Base-by-base conservation (phyloP, 2,797 vertebrate species). In the Galago senegalensis region DNA sequence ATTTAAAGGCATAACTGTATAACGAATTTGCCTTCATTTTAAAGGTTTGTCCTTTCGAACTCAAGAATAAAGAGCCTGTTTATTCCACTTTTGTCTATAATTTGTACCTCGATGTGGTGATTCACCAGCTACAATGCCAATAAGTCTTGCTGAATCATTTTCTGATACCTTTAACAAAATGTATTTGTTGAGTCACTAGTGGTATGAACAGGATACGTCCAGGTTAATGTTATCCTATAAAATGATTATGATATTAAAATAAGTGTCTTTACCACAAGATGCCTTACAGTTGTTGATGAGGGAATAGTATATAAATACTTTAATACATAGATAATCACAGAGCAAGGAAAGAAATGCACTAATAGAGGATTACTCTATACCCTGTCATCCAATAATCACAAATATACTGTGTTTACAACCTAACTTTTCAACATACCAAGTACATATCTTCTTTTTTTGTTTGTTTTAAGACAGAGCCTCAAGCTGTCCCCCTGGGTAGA, bases 181-280 rank as follows among this genome's bases (percentile, higher is more conserved):
- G 14, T 67, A 75, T 40, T 31, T 20, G 67, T 34, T 91, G 2
- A 16, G 31, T 65, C 23, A 21, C 63, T 29, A 87, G 4, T 53
- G 72, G 76, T 65, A 1, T 46, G 18, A 85, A 31, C 20, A 69
- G 2, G 40, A 58, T 14, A 88, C 61, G 72, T 49, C 13, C 46
- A 73, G 46, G 25, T 4, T 91, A 56, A 58, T 85, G 56, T 69
- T 69, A 63, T 16, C 53, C 46, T 23, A 65, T 49, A 43, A 84
- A 89, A 92, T 70, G 3, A 56, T 85, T 81, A 87, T 49, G 3
- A 60, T 90, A 87, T 90, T 90, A 81, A 92, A 79, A 69, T 60
- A 18, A n/a, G 4, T 85, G 17, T 29, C 17, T 79, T 80, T 61
- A 34, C 17, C 6, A 1, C 11, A 81, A 61, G 29, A 27, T 72